phyloP scores from a whole-genome alignment of 2,113 vertebrate species.

The Rhinopomastus cyanomelas region DNA sequence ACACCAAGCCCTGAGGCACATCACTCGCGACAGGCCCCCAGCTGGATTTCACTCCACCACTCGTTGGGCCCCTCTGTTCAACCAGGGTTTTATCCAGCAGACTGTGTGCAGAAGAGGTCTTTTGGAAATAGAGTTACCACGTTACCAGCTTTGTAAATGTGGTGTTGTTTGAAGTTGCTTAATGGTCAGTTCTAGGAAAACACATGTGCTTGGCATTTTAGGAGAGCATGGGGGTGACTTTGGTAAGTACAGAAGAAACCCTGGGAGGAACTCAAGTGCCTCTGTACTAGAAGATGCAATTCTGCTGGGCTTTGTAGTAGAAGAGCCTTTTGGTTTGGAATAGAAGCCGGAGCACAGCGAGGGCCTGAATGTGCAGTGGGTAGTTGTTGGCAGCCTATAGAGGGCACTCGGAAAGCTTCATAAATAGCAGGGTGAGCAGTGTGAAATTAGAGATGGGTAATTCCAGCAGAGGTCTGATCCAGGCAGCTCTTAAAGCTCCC shows the following conservation, averaged over 20 bases:
- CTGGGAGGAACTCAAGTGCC: neutral
- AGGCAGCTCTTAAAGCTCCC: neutral
- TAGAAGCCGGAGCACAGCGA: neutral
- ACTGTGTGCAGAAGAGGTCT: neutral
- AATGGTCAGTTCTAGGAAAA: neutral
- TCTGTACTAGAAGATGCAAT: neutral
- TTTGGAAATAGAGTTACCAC: neutral
- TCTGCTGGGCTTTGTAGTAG: neutral
- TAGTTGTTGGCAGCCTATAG: conserved; percentile 12
- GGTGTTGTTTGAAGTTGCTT: neutral
- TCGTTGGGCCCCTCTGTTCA: too few relatives aligned
- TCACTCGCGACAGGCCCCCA: too few relatives aligned
- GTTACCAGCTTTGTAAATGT: neutral
- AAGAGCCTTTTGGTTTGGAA: neutral
- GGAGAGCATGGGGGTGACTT: neutral
- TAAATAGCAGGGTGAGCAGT: neutral
- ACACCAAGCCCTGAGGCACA: too few relatives aligned
- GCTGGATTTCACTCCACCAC: too few relatives aligned
- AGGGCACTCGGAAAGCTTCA: conserved; percentile 16
- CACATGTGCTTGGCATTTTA: neutral
- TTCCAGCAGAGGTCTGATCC: neutral
- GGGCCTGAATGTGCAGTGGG: neutral
- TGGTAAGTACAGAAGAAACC: neutral
- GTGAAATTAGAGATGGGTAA: neutral
- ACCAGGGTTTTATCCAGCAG: too few relatives aligned